Percentiles rank a stretch among this genome's conserved stretches.
phyloP scores from a whole-genome alignment of 53 echinoderm and acorn worm species.

The Antedon mediterranea region DNA sequence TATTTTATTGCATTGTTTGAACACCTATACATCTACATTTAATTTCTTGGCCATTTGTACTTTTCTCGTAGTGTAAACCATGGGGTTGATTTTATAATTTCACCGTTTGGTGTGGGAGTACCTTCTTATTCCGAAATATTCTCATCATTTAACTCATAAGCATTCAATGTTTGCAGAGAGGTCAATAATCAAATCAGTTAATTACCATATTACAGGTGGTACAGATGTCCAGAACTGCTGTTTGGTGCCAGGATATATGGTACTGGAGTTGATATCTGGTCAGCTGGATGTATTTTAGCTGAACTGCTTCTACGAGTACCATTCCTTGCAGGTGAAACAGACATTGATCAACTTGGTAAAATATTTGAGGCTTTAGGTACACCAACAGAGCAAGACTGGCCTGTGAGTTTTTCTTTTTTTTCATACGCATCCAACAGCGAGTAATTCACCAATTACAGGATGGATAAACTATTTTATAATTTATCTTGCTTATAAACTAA shows the following conservation, averaged over 20 bases:
- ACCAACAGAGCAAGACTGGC: conserved; percentile 77
- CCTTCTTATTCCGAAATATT: background rate
- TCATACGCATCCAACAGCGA: too few species aligned
- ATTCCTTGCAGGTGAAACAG: conserved; percentile 80
- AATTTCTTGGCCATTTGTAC: too few species aligned
- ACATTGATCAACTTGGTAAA: conserved; percentile 70
- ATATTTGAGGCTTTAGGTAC: conserved; percentile 90
- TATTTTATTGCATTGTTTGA: too few species aligned
- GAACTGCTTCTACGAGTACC: conserved; percentile 76
- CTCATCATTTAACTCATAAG: background rate
- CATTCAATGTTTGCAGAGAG: background rate
- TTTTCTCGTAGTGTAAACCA: too few species aligned
- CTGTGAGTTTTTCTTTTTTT: conserved; percentile 51
- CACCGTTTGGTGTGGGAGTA: too few species aligned
- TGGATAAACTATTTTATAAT: too few species aligned
- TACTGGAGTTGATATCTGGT: conserved; percentile 90
- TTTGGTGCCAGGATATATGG: conserved; percentile 93
- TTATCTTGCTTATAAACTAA: too few species aligned
- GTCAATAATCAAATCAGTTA: background rate
- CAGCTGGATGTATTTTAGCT: conserved; percentile 84
- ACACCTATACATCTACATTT: too few species aligned
- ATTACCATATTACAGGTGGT: conserved; percentile 44
- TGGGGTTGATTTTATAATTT: too few species aligned
- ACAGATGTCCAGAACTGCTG: conserved; percentile 81
- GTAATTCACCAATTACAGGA: too few species aligned